These are phyloP conservation scores for Eretmochelys imbricata DNA, from an alignment of 2,113 vertebrate genomes.

Conservation along the genomic window DNA sequence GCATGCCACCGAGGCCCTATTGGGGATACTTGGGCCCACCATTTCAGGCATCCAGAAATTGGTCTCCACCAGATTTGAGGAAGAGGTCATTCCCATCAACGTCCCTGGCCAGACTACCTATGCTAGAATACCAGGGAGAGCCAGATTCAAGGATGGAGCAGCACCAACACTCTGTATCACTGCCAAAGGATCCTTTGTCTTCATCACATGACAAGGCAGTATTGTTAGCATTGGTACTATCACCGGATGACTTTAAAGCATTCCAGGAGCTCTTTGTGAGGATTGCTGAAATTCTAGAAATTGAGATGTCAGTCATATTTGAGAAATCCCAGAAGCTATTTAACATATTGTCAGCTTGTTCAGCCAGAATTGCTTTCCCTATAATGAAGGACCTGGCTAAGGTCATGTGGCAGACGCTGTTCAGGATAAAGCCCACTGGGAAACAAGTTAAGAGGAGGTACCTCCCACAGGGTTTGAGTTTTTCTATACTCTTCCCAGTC, in stretches of 20 bases:
- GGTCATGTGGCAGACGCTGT: no score
- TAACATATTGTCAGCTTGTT: background rate
- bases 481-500: no score
- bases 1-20: background rate
- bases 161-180: background rate
- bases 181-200: background rate
- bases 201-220: background rate
- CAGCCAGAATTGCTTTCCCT: background rate
- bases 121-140: background rate
- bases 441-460: background rate
- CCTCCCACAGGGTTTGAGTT: no score
- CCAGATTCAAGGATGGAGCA: background rate
- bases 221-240: background rate
- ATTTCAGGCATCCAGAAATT: background rate
- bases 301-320: background rate
- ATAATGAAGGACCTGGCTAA: no score
- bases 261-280: background rate
- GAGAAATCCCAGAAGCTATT: background rate
- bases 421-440: background rate
- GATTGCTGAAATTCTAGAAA: background rate
- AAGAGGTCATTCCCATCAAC: background rate
- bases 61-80: background rate
- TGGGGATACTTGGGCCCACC: background rate
- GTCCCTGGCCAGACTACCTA: background rate
- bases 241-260: background rate